These are phyloP conservation scores for Idaea aversata DNA, from an alignment of 2,888 invertebrate genomes.

Conservation along the genomic window DNA sequence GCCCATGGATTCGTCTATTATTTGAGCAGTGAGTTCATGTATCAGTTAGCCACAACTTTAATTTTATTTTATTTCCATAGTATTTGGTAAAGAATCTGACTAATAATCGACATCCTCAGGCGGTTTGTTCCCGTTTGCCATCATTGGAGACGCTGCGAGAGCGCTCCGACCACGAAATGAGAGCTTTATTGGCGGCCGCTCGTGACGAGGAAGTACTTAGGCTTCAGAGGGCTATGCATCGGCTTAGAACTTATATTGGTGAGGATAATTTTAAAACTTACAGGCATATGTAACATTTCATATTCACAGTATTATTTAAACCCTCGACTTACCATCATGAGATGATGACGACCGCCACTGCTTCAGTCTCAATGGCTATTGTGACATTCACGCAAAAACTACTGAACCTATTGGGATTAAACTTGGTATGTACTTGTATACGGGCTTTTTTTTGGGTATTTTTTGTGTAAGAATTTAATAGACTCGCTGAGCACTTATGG, in stretches of 20 bases:
- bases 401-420: no score
- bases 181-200: constrained; percentile 84
- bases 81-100: background rate
- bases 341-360: no score
- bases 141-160: constrained; percentile 91
- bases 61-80: constrained; percentile 3
- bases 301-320: no score
- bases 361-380: no score
- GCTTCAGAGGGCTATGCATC: constrained; percentile 90
- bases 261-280: constrained; percentile 19
- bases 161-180: constrained; percentile 90
- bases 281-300: no score
- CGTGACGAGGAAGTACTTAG: constrained; percentile 91
- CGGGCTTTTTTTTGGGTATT: no score
- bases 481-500: no score
- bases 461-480: no score
- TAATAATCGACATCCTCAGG: constrained; percentile 56
- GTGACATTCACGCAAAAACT: no score
- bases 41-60: background rate
- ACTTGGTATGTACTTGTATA: no score
- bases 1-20: no score
- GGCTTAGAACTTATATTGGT: constrained; percentile 92
- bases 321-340: no score
- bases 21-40: constrained; percentile 12
- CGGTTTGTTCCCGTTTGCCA: constrained; percentile 85